Percentiles rank a stretch among this genome's conserved stretches.
phyloP scores from a whole-genome alignment of 2,888 invertebrate species.

The Archips xylosteana region DNA sequence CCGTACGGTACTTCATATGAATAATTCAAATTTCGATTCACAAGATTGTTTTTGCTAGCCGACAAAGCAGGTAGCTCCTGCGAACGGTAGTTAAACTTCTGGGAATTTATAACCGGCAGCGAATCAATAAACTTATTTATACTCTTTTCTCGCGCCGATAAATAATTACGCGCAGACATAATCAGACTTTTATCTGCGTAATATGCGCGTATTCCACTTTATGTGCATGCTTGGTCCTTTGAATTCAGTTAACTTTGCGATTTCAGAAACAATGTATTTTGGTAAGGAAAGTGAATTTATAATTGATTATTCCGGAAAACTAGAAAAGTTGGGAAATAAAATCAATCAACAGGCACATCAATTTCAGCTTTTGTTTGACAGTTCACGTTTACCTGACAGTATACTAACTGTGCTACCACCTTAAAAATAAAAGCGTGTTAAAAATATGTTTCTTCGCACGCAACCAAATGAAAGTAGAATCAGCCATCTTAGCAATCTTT shows the following conservation, averaged over 20 bases:
- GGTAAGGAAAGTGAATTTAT: neutral
- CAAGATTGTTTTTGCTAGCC: slow-evolving; percentile 63
- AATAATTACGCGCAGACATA: slow-evolving; percentile 80
- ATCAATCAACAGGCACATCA: slow-evolving; percentile 38
- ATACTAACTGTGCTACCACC: too few species aligned
- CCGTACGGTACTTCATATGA: slow-evolving; percentile 65
- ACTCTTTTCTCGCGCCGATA: slow-evolving; percentile 75
- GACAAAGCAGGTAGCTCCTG: slow-evolving; percentile 70
- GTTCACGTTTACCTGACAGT: neutral
- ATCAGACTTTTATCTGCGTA: slow-evolving; percentile 52
- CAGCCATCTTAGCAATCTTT: too few species aligned
- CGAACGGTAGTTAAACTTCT: slow-evolving; percentile 67
- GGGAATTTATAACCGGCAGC: slow-evolving; percentile 74
- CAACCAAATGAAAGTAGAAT: too few species aligned
- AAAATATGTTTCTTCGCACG: too few species aligned
- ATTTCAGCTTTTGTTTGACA: slow-evolving; percentile 26
- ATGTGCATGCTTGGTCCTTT: slow-evolving; percentile 20
- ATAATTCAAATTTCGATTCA: slow-evolving; percentile 74
- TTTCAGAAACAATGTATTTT: neutral
- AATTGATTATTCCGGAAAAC: neutral
- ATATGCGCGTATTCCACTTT: slow-evolving; percentile 16
- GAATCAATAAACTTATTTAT: slow-evolving; percentile 71
- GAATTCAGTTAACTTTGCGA: neutral
- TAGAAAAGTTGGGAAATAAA: slow-evolving; percentile 36
- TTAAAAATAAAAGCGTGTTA: too few species aligned